Evolutionary conservation across 1,140 invertebrate species (phyloP), one percentile per base, ranked within the genome.

Genomic region (Drosophila bocki): DNA sequence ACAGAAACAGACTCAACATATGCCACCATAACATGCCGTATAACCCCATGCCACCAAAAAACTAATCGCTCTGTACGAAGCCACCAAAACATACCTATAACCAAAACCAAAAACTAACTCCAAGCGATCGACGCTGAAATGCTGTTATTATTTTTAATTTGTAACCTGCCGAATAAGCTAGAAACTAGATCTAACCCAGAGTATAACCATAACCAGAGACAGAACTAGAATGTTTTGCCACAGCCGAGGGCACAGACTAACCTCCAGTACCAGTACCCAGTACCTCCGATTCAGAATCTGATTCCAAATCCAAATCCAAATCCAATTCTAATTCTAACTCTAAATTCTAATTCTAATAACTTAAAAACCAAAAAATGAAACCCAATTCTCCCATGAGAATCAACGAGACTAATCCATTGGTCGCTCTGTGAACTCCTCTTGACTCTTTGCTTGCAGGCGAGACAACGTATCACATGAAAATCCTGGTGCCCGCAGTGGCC

Each of bases 401-500:
- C 45, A 8, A 35, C 42, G 29, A 51, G 35, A 72, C 72, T 87
- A 78, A 90, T 81, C 63, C 56, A 63, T 60, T 70, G 45, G 39
- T 57, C 41, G 69, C 62, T 54, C 57, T 74, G 61, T 85, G 78
- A 74, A 60, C 71, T 61, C 29, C 60, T 65, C 50, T 88, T 39
- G 59, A 72, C 63, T 78, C 42, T 88, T 29, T 58, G 26, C 15
- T 93, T 93, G 41, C 85, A 95, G 95, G 94, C 93, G 96, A 96
- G 94, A 76, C 95, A 90, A 96, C 96, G 81, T 97, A 96, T 95
- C 96, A 98, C 93, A 97, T 99, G 93, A 99, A 99, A 94, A 97
- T 99, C 78, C 94, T 99, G 93, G 97, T 99, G 86, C 98, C 98
- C 51, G 97, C 97, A 78, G 97, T 98, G 93, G 98, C 98, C 76